Evolutionary conservation across 2,888 invertebrate species (phyloP).

Genomic region (Papilio protenor): DNA sequence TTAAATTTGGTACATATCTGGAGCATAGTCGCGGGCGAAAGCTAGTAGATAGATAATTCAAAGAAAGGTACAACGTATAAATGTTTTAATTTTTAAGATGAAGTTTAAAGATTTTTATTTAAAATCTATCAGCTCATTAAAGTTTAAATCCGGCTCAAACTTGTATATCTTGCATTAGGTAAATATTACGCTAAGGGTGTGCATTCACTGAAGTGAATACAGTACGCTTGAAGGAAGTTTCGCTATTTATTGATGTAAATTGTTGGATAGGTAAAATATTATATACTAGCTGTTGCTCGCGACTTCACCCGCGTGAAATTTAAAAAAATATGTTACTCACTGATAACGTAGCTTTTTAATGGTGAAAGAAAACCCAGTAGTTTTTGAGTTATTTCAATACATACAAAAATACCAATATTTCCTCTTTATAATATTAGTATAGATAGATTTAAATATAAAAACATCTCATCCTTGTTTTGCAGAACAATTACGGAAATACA

Average conservation of each 20-base stretch:
- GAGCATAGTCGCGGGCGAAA: too few species aligned
- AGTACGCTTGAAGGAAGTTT: conserved; percentile 3
- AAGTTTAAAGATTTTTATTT: not conserved
- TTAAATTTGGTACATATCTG: too few species aligned
- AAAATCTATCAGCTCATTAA: conserved; percentile 25
- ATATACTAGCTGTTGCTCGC: not conserved
- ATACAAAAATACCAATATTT: not conserved
- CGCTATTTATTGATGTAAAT: not conserved
- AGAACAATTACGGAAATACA: not conserved
- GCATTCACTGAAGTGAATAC: not conserved
- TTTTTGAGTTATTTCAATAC: too few species aligned
- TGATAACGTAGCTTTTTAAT: too few species aligned
- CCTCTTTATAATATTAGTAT: not conserved
- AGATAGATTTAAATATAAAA: too few species aligned
- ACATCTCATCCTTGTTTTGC: not conserved
- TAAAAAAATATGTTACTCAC: too few species aligned
- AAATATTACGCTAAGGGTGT: conserved; percentile 22
- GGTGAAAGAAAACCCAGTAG: too few species aligned
- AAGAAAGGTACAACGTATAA: too few species aligned
- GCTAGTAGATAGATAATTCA: too few species aligned
- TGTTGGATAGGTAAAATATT: not conserved
- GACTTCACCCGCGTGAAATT: too few species aligned
- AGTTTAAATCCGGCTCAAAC: conserved; percentile 20
- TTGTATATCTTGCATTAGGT: conserved; percentile 10
- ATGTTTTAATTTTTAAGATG: not conserved